These are phyloP conservation scores for Nannospalax galili DNA, from an alignment of 2,113 vertebrate genomes.

Conservation along the genomic window DNA sequence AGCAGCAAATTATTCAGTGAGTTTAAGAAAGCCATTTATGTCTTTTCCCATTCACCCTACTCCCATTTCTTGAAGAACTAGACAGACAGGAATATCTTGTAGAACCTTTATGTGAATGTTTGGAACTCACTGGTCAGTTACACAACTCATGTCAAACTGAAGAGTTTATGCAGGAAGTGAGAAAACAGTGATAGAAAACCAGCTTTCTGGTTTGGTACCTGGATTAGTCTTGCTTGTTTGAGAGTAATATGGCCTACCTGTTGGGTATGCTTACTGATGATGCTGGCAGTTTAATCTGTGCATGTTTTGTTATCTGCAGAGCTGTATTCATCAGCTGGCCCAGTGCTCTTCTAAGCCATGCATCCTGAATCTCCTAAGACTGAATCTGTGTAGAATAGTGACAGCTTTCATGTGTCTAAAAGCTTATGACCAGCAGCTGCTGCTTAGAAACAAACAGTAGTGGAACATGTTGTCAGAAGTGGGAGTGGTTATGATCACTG, in stretches of 20 bases:
- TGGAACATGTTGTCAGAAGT: not conserved
- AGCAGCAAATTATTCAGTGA: not conserved
- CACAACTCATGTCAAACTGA: not conserved
- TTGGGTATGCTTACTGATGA: no score
- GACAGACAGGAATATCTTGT: not conserved
- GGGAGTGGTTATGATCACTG: not conserved
- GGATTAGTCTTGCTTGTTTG: not conserved
- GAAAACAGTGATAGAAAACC: not conserved
- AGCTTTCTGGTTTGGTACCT: not conserved
- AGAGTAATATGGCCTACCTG: not conserved
- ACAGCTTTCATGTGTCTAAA: not conserved
- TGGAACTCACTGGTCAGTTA: not conserved
- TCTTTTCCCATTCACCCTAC: not conserved
- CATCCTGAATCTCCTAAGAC: not conserved
- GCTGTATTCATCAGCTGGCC: not conserved
- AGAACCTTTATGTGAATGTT: not conserved
- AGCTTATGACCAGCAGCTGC: conserved; percentile 33
- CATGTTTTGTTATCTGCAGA: not conserved
- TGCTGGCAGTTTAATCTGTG: not conserved
- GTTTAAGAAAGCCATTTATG: not conserved
- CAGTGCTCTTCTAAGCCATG: not conserved
- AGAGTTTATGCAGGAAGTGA: not conserved
- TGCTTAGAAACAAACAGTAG: not conserved
- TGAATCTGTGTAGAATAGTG: not conserved
- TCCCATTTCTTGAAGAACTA: not conserved